Conservation (phyloP, 2,113 vertebrate species). For the Chiloscyllium plagiosum region DNA sequence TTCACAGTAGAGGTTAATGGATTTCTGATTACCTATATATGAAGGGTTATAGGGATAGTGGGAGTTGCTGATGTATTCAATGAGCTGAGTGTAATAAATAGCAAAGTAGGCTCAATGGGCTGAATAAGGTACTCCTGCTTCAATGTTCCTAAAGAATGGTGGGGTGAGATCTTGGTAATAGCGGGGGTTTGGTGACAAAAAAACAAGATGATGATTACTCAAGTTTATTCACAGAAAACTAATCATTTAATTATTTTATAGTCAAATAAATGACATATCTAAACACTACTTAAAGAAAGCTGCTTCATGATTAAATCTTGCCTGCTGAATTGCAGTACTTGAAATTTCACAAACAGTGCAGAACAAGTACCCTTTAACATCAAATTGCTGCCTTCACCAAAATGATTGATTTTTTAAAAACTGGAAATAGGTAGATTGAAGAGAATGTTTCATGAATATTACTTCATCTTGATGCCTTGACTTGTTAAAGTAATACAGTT, state of each 20-base stretch:
- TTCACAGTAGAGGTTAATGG: too few species aligned
- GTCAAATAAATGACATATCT: background rate
- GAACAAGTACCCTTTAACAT: constrained; percentile 60
- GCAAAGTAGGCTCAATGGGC: too few species aligned
- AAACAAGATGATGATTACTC: background rate
- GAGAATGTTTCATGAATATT: background rate
- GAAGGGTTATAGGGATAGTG: too few species aligned
- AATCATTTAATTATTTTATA: constrained; percentile 32
- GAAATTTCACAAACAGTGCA: constrained; percentile 41
- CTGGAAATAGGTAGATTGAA: constrained; percentile 40
- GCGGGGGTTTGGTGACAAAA: background rate
- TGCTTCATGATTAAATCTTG: background rate
- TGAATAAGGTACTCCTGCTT: too few species aligned
- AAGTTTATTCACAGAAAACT: background rate
- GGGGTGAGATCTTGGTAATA: background rate
- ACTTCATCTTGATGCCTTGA: constrained; percentile 23
- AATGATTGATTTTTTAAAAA: constrained; percentile 51
- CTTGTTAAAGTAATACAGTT: constrained; percentile 17
- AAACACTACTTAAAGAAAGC: background rate
- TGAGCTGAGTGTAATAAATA: too few species aligned
- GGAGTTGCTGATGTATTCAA: too few species aligned
- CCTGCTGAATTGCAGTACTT: constrained; percentile 40
- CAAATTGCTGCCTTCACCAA: constrained; percentile 54
- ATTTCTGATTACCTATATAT: too few species aligned
- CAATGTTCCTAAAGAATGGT: background rate